Conservation (phyloP, 2,888 invertebrate species). For the Lepidocyrtinus sp. region DNA sequence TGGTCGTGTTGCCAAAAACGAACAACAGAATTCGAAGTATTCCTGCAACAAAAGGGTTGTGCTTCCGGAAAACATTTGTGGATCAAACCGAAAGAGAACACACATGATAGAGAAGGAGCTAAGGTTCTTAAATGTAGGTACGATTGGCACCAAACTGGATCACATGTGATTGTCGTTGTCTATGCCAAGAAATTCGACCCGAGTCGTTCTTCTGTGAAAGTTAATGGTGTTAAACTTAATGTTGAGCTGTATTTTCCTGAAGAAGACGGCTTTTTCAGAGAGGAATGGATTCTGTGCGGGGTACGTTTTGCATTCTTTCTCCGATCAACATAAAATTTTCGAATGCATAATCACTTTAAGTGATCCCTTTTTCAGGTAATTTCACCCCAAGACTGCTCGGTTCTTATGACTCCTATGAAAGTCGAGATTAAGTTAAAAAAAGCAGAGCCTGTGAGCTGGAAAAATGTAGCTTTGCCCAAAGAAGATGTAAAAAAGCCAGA, state of each 20-base stretch:
- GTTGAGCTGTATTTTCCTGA: slow-evolving; percentile 85
- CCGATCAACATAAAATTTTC: no score
- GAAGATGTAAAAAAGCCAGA: slow-evolving; percentile 70
- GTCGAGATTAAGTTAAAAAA: slow-evolving; percentile 94
- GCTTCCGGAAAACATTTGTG: slow-evolving; percentile 88
- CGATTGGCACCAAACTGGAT: slow-evolving; percentile 96
- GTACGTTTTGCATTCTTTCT: slow-evolving; percentile 75
- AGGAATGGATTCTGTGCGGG: slow-evolving; percentile 86
- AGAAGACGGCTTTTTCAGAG: slow-evolving; percentile 81
- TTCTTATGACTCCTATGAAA: slow-evolving; percentile 89
- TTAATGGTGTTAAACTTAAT: slow-evolving; percentile 87
- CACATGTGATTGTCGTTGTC: slow-evolving; percentile 87
- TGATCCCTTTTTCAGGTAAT: slow-evolving; percentile 78
- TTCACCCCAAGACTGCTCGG: slow-evolving; percentile 80
- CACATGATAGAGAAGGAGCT: slow-evolving; percentile 52
- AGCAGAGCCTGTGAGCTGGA: slow-evolving; percentile 88
- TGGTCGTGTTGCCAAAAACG: slow-evolving; percentile 97
- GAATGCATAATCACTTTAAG: not conserved
- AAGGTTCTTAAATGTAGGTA: slow-evolving; percentile 80
- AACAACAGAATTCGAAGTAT: slow-evolving; percentile 94
- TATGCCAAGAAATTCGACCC: slow-evolving; percentile 94
- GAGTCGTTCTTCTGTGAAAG: slow-evolving; percentile 80
- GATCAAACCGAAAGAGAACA: slow-evolving; percentile 78
- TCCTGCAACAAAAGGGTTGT: slow-evolving; percentile 94
- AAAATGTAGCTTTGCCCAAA: slow-evolving; percentile 80